These are phyloP conservation scores for Limnothrissa miodon DNA, from an alignment of 2,113 vertebrate species.

Conservation along the genomic window DNA sequence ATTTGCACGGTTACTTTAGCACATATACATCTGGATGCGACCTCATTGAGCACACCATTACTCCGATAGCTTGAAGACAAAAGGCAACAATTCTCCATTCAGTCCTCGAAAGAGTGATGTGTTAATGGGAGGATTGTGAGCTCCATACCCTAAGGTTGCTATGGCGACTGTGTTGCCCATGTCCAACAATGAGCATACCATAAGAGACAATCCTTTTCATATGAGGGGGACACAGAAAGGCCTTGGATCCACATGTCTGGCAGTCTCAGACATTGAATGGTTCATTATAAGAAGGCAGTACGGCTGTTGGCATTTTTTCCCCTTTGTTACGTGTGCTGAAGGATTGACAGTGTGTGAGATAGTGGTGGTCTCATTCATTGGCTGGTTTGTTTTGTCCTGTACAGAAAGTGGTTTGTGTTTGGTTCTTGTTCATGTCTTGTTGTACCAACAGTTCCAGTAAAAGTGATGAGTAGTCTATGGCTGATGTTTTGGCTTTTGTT, in stretches of 20 bases:
- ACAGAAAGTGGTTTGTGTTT: background rate
- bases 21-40: background rate
- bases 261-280: conserved; percentile 50
- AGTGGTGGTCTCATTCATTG: conserved; percentile 6
- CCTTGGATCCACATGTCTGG: conserved; percentile 42
- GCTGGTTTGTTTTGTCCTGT: background rate
- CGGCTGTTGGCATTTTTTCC: background rate
- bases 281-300: conserved; percentile 38
- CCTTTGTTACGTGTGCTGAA: conserved; percentile 26
- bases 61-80: conserved; percentile 36
- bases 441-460: background rate
- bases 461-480: background rate
- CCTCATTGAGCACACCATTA: conserved; percentile 38
- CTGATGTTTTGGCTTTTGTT: background rate
- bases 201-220: conserved; percentile 62
- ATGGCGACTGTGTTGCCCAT: conserved; percentile 62
- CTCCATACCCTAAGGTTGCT: conserved; percentile 53
- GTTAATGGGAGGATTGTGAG: conserved; percentile 58
- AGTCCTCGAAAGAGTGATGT: conserved; percentile 40
- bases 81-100: conserved; percentile 33
- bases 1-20: background rate
- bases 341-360: conserved; percentile 8
- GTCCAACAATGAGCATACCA: conserved; percentile 57
- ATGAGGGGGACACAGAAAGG: conserved; percentile 55
- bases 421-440: background rate